Conservation (phyloP, 2,797 vertebrate genomes). For the Denticeps clupeoides region DNA sequence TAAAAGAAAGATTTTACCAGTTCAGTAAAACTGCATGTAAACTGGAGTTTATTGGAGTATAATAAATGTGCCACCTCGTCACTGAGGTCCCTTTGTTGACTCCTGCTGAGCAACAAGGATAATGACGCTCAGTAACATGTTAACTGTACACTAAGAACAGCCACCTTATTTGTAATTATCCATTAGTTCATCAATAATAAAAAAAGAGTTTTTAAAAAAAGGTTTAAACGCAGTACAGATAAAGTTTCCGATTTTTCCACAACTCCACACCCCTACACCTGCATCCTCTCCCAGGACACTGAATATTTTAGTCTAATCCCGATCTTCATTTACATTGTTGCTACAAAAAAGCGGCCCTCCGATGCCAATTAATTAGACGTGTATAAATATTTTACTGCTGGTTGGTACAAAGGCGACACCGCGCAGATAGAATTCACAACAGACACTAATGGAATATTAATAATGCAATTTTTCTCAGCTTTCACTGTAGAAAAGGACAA, state of each 20-base stretch:
- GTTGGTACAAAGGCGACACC: slow-evolving; percentile 56
- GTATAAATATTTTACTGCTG: slow-evolving; percentile 66
- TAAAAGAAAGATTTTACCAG: too few relatives aligned
- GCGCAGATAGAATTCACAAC: slow-evolving; percentile 57
- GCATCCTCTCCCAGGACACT: slow-evolving; percentile 29
- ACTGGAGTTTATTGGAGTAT: slow-evolving; percentile 31
- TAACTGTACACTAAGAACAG: slow-evolving; percentile 27
- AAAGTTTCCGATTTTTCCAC: slow-evolving; percentile 31
- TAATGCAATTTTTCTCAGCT: slow-evolving; percentile 48
- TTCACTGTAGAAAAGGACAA: slow-evolving; percentile 31
- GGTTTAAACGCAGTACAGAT: slow-evolving; percentile 27
- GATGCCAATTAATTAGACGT: slow-evolving; percentile 62
- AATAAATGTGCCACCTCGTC: slow-evolving; percentile 56
- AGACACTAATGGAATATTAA: slow-evolving; percentile 60
- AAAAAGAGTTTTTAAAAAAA: too few relatives aligned
- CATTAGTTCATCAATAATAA: slow-evolving; percentile 39
- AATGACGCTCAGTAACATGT: slow-evolving; percentile 57
- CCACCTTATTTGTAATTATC: slow-evolving; percentile 19
- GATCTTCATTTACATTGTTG: slow-evolving; percentile 46
- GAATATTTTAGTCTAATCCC: slow-evolving; percentile 49
- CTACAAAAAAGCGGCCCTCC: slow-evolving; percentile 44
- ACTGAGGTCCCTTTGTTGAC: slow-evolving; percentile 62
- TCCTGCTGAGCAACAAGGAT: slow-evolving; percentile 49
- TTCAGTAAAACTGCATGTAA: slow-evolving; percentile 37
- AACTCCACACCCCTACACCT: slow-evolving; percentile 35